Base-by-base conservation (phyloP, 1,140 invertebrate species). In the Cyphomyrmex costatus region DNA sequence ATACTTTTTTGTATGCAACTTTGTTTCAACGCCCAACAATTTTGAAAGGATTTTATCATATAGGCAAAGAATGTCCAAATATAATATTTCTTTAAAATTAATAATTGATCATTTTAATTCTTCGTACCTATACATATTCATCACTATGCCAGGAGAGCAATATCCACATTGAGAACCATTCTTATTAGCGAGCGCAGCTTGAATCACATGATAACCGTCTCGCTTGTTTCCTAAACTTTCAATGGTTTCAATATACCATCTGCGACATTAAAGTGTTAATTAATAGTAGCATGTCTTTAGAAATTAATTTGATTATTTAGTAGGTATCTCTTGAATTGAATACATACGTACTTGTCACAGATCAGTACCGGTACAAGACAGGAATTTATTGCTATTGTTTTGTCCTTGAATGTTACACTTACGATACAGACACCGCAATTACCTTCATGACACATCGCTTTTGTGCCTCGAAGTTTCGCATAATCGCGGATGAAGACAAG, bases 351-450 rank as follows among this genome's bases (percentile, higher is more conserved):
- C 97, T 91, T 94, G 77, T 95, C 90, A 33, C 94, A 95, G 16
- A 94, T 94, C 10, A 93, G 71, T 80, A 95, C 80, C 66, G 94
- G 94, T 2, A 95, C 91, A 8, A 95, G 86, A 78, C 94, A 95
- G 46, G 97, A 98, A 92, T 98, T 98, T 0, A 98, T 96, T 14
- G 97, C 96, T 86, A 96, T 96, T 12, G 95, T 96, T 85, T 96
- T 93, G 30, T 92, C 82, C 92, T 91, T 92, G 96, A 95, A 85
- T 95, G 95, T 14, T 92, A 96, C 96, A 7, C 96, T 94, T 2
- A 98, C 98, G 21, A 98, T 95, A 92, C 98, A 98, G 0, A 96
- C 96, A 0, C 98, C 98, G 91, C 98, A 98, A 0, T 97, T 98
- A 33, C 97, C 98, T 93, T 98, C 98, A 16, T 96, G 94, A 89